phyloP scores from a whole-genome alignment of 2,888 invertebrate genomes.

The Fragum whitleyi region DNA sequence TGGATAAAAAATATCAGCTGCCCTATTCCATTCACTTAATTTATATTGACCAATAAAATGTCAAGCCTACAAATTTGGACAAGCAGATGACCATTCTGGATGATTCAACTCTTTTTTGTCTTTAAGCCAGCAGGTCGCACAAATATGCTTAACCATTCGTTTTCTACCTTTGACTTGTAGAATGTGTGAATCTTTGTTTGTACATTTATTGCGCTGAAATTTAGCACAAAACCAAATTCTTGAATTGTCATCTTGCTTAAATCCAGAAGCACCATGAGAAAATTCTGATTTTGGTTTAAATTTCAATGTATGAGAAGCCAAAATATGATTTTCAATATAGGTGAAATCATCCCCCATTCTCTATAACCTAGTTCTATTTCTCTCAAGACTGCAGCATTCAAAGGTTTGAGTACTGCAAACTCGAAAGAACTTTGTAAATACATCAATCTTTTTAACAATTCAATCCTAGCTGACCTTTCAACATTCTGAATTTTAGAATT shows the following conservation, averaged over 20 bases:
- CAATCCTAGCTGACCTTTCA: background rate
- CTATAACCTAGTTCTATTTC: background rate
- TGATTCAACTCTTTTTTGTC: too few relatives aligned
- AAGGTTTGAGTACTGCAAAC: background rate
- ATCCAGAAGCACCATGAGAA: background rate
- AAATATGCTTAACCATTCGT: background rate
- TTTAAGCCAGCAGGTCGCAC: background rate
- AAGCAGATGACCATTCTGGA: too few relatives aligned
- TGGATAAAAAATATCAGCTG: too few relatives aligned
- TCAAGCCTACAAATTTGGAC: background rate
- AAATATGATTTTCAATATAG: background rate
- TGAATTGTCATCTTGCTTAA: background rate
- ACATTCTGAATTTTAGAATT: background rate
- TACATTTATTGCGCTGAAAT: background rate
- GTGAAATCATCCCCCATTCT: conserved; percentile 3
- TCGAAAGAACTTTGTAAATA: background rate
- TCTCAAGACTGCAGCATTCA: background rate
- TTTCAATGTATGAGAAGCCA: background rate
- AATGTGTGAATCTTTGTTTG: background rate
- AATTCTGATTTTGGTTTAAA: background rate
- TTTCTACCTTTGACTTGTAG: background rate
- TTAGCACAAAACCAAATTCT: background rate
- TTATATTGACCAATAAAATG: too few relatives aligned
- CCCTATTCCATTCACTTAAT: too few relatives aligned
- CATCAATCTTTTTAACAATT: background rate